Conservation (phyloP, 1,140 invertebrate genomes). For the Druon quercuslanigerum region DNA sequence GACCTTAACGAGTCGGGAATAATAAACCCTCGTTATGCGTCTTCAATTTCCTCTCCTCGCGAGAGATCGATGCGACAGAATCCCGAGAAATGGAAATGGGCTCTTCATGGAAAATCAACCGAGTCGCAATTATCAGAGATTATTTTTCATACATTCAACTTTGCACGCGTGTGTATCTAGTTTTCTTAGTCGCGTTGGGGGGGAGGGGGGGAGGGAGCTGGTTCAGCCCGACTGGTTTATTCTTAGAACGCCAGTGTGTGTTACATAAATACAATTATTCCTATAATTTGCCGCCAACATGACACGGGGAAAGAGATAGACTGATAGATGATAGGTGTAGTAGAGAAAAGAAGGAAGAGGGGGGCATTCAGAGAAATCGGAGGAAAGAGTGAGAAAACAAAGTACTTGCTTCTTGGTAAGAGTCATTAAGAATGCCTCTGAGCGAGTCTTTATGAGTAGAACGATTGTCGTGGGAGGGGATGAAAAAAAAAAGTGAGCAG, state of each 20-base stretch:
- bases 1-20: slow-evolving; percentile 19
- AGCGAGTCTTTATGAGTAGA: slow-evolving; percentile 18
- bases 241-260: slow-evolving; percentile 48
- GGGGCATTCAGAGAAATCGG: slow-evolving; percentile 31
- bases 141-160: slow-evolving; percentile 46
- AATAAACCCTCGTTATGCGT: slow-evolving; percentile 27
- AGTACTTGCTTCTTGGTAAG: slow-evolving; percentile 29
- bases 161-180: slow-evolving; percentile 1
- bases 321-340: too few species aligned
- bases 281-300: slow-evolving; percentile 35
- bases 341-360: slow-evolving; percentile 17
- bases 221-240: slow-evolving; percentile 37
- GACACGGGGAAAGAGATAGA: background rate
- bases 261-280: slow-evolving; percentile 52
- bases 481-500: background rate
- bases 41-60: background rate
- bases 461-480: slow-evolving; percentile 28
- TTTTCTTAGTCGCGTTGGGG: slow-evolving; percentile 37
- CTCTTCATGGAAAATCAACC: slow-evolving; percentile 45
- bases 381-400: slow-evolving; percentile 23
- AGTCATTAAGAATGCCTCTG: slow-evolving; percentile 19
- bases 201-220: background rate
- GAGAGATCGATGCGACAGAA: slow-evolving; percentile 34
- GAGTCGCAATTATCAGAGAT: slow-evolving; percentile 42
- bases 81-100: slow-evolving; percentile 49